Conservation (phyloP, 2,888 invertebrate species). For the Ophion slaviceki region DNA sequence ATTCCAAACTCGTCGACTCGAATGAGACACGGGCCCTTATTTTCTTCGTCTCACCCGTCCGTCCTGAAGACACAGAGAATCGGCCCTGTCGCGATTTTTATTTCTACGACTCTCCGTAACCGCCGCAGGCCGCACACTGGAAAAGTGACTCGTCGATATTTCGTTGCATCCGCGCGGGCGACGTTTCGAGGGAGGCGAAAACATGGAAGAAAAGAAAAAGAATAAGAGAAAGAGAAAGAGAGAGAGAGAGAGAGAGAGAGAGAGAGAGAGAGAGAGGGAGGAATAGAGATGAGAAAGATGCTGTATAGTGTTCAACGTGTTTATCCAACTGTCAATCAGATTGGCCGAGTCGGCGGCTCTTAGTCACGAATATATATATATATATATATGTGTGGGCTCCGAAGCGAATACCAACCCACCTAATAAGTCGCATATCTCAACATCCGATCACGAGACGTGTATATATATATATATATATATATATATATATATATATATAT, state of each 20-base stretch:
- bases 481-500: conserved; percentile 6
- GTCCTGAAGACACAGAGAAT: background rate
- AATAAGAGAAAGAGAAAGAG: conserved; percentile 8
- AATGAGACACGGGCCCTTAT: background rate
- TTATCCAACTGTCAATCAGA: conserved; percentile 80
- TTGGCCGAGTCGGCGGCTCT: conserved; percentile 65
- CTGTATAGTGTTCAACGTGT: conserved; percentile 72
- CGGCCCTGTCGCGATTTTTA: conserved; percentile 27
- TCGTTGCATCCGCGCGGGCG: conserved; percentile 38
- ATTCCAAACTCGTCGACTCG: no score
- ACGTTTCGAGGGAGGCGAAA: conserved; percentile 21
- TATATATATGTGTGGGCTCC: conserved; percentile 33
- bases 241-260: conserved; percentile 7
- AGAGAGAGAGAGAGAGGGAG: conserved; percentile 15
- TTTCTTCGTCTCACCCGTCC: background rate
- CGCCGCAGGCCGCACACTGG: conserved; percentile 19
- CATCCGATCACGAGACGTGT: conserved; percentile 72
- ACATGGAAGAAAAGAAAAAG: background rate
- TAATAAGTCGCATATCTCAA: conserved; percentile 72
- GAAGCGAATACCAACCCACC: conserved; percentile 65
- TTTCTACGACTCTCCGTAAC: conserved; percentile 41
- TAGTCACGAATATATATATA: conserved; percentile 32
- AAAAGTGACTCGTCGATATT: conserved; percentile 66
- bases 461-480: background rate
- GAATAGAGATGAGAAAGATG: conserved; percentile 47